Base-by-base conservation (phyloP, 2,113 vertebrate genomes). In the Chitala chitala region DNA sequence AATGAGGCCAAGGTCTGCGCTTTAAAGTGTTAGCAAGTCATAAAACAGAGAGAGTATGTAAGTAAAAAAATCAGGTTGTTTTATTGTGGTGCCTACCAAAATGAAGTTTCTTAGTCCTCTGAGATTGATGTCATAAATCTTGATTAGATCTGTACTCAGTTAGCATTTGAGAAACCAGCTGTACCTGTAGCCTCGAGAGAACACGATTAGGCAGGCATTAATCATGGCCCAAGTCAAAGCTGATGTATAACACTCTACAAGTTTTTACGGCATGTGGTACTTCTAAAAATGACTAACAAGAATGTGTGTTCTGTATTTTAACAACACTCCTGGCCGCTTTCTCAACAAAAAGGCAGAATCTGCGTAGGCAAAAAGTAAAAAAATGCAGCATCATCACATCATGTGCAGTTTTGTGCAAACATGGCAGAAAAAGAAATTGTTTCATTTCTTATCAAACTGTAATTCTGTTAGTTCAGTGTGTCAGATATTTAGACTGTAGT, bases 211-310 rank as follows among this genome's bases (percentile, higher is more conserved):
- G 31, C 1, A 31, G 10, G 22, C 64, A 55, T 73, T 77, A 75
- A 75, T 79, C 73, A 81, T 77, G 71, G 79, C 70, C 54, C 69
- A 72, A 63, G 74, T 76, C 74, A 55, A 42, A 36, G 22, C 70
- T 86, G 79, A 86, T 86, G 86, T 76, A 84, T 83, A 79, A 38
- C 29, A 31, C 55, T 75, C 29, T 44, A 56, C 81, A 76, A 74
- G 75, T 69, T 71, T 69, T 29, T 54, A 20, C 75, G 24, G 44
- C 33, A 65, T 77, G 82, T 80, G 79, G 81, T 80, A 80, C 64
- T 65, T 80, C 66, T 51, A 77, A 64, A 75, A 46, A 75, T 77
- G 36, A 64, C 50, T 36, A 40, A 64, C 55, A 77, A 69, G 79
- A 79, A 77, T 73, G 42, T 68, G 79, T 75, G 53, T 20, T 72